phyloP scores from a whole-genome alignment of 2,888 invertebrate genomes.

The Andrena bicolor region DNA sequence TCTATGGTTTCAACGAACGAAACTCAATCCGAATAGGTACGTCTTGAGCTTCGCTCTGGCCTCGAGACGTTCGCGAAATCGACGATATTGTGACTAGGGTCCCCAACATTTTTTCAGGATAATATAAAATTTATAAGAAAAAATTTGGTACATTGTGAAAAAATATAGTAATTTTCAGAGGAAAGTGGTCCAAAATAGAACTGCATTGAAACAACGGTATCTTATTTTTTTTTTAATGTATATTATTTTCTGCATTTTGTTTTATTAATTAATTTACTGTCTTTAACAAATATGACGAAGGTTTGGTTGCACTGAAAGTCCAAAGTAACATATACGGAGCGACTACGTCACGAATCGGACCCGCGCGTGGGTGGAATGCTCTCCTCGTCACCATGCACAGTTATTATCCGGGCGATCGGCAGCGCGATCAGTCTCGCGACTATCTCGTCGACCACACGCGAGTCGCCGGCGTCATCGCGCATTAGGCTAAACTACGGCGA shows the following conservation, averaged over 20 bases:
- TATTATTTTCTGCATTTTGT: too few species aligned
- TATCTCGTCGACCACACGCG: background rate
- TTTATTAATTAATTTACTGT: too few species aligned
- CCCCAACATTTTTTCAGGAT: background rate
- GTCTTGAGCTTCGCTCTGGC: background rate
- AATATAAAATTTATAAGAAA: too few species aligned
- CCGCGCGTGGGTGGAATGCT: conserved; percentile 38
- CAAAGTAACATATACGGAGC: too few species aligned
- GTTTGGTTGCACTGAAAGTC: too few species aligned
- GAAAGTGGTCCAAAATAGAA: too few species aligned
- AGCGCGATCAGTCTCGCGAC: conserved; percentile 36
- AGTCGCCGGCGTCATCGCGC: background rate
- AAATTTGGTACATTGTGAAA: too few species aligned
- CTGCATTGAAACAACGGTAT: too few species aligned
- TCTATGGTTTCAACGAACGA: conserved; percentile 18
- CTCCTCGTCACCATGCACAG: conserved; percentile 51
- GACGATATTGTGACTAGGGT: background rate
- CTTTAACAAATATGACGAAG: too few species aligned
- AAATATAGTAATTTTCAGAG: too few species aligned
- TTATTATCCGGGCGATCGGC: conserved; percentile 39
- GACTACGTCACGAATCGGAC: background rate
- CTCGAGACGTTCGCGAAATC: background rate
- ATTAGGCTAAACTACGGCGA: conserved; percentile 34
- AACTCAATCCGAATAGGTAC: conserved; percentile 20
- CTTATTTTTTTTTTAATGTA: too few species aligned